Conservation (phyloP, 2,888 invertebrate species). For the Coleophora flavipennella region DNA sequence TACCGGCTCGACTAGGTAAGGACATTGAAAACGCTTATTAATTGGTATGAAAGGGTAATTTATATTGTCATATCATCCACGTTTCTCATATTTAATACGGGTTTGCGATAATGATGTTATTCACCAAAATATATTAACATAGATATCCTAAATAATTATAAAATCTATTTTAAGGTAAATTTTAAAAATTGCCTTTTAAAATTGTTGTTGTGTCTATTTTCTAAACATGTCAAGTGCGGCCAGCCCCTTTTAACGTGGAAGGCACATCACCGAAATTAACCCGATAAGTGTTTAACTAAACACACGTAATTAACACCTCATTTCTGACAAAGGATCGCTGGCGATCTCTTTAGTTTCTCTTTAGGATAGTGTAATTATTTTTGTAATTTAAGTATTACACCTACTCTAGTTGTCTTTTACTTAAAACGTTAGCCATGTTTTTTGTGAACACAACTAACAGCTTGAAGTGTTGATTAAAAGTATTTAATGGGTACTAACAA, state of each 20-base stretch:
- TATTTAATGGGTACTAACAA: conserved; percentile 59
- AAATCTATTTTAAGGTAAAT: conserved; percentile 66
- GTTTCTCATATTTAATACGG: conserved; percentile 73
- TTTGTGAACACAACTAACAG: conserved; percentile 62
- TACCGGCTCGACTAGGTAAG: conserved; percentile 65
- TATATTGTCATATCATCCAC: conserved; percentile 74
- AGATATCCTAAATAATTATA: conserved; percentile 61
- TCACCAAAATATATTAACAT: conserved; percentile 70
- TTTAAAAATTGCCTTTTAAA: conserved; percentile 66
- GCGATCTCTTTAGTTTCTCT: conserved; percentile 66
- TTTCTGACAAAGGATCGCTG: conserved; percentile 63
- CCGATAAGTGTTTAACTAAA: conserved; percentile 27
- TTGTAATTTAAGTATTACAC: conserved; percentile 47
- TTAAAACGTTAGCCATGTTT: conserved; percentile 41
- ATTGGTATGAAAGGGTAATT: conserved; percentile 74
- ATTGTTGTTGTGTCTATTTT: conserved; percentile 63
- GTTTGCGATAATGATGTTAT: conserved; percentile 73
- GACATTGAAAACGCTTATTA: conserved; percentile 74
- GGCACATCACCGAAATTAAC: conserved; percentile 43
- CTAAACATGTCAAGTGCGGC: conserved; percentile 64
- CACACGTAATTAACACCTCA: conserved; percentile 38
- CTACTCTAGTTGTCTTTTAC: conserved; percentile 46
- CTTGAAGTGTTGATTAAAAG: conserved; percentile 57
- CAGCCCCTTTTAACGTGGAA: conserved; percentile 39
- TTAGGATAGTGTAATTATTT: conserved; percentile 58